Percentiles rank a stretch among this genome's conserved stretches.
Conservation (phyloP, 2,113 vertebrate species). For the Pristiophorus japonicus region DNA sequence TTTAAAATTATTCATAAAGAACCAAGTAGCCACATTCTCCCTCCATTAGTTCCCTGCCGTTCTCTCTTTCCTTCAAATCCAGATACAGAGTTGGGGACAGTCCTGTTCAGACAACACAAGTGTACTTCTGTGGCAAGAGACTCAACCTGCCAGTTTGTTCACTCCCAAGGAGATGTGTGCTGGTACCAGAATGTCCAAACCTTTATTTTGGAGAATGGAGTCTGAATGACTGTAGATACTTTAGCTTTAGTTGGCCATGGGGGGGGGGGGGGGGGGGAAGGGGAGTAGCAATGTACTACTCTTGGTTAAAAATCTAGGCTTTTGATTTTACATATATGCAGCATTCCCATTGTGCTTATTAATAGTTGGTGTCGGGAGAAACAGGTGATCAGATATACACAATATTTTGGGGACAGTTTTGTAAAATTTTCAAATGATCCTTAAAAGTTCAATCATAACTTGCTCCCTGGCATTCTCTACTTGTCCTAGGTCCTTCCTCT, state of each 20-base stretch:
- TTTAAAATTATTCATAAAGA: background rate
- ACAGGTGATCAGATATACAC: background rate
- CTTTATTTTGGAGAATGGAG: no score
- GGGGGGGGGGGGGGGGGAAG: no score
- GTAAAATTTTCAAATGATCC: background rate
- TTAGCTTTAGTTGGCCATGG: background rate
- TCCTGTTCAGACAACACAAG: background rate
- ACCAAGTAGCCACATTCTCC: background rate
- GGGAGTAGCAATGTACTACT: background rate
- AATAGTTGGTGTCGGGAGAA: background rate
- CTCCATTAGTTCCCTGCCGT: background rate
- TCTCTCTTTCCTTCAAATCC: background rate
- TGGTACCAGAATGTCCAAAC: background rate
- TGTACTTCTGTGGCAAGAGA: background rate
- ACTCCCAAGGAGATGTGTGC: background rate
- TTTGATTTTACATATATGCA: background rate
- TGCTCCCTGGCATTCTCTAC: background rate
- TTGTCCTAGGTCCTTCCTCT: background rate
- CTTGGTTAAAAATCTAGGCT: background rate
- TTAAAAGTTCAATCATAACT: background rate
- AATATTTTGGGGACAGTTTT: background rate
- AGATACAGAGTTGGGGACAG: background rate
- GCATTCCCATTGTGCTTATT: constrained; percentile 9
- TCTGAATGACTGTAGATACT: no score
- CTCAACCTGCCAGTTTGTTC: background rate